Base-by-base conservation (phyloP, 2,113 vertebrate genomes). In the Chitala chitala region DNA sequence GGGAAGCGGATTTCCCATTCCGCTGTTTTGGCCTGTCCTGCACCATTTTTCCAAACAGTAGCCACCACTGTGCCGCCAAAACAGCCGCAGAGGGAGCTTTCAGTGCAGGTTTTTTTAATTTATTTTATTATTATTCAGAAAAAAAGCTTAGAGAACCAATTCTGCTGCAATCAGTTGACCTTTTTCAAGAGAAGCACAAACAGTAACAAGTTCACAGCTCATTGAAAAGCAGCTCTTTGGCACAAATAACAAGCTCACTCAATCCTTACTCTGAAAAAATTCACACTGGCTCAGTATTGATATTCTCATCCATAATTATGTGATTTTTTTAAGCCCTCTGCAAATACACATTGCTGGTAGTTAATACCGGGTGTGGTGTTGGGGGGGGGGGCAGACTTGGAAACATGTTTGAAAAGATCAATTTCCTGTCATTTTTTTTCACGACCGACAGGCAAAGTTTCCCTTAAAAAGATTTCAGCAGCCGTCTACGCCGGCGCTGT, bases 381-480 rank as follows among this genome's bases (percentile, higher is more conserved):
- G 8, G 44, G 22, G 24, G n/a, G 26, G 71, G 40, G 24, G 22
- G 17, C 20, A 50, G 3, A 24, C 44, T 29, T 26, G 46, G 26
- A 22, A 50, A 36, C 58, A 64, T n/a, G 17, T 73, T 69, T 63
- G 58, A 73, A 64, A 69, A 61, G 56, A 50, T 69, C 58, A 64
- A 24, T 69, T 69, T 69, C 26, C 56, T 72, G 40, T 31, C 12
- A 5, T 29, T n/a, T 33, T 48, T 48, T 63, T n/a, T 26, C 44
- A 10, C 54, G 42, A 58, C 42, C 31, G 55, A 46, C 54, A 69
- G 54, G 38, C 48, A 10, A 7, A 29, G 53, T 50, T 59, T 59
- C 42, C 46, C 64, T 63, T 68, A 54, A 40, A 66, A 74, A 75
- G 33, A 55, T 75, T 51, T 48, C 46, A 17, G 38, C 42, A 61